These are phyloP conservation scores for Melanogrammus aeglefinus DNA, from an alignment of 2,797 vertebrate species.

Conservation along the genomic window DNA sequence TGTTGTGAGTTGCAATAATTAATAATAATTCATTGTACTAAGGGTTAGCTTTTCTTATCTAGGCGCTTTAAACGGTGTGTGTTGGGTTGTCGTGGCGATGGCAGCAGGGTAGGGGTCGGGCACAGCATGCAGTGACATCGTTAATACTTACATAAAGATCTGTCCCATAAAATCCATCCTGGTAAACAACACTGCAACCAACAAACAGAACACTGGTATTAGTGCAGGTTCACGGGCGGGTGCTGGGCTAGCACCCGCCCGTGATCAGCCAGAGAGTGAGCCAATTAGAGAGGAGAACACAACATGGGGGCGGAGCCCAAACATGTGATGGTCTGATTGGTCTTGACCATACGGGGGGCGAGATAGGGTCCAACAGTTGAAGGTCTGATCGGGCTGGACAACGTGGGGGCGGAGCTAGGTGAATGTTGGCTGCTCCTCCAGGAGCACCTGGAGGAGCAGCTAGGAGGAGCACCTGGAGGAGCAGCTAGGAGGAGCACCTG, in stretches of 20 bases:
- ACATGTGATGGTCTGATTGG: too few relatives aligned
- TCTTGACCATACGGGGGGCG: too few relatives aligned
- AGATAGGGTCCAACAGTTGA: too few relatives aligned
- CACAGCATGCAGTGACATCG: conserved; percentile 57
- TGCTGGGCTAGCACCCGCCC: conserved; percentile 55
- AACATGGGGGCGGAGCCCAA: too few relatives aligned
- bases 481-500: too few relatives aligned
- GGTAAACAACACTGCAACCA: conserved; percentile 94
- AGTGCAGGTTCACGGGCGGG: conserved; percentile 83
- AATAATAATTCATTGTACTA: too few relatives aligned
- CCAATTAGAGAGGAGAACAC: conserved; percentile 37
- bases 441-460: too few relatives aligned
- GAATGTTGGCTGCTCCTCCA: background rate
- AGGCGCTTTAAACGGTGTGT: too few relatives aligned
- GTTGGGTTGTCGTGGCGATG: background rate
- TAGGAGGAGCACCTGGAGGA: too few relatives aligned
- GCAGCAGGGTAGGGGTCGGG: conserved; percentile 20
- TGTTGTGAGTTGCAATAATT: background rate
- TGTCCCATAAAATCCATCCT: conserved; percentile 99
- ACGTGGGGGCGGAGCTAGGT: conserved; percentile 15
- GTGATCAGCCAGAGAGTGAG: conserved; percentile 64
- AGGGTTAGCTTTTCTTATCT: too few relatives aligned
- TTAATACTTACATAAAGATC: conserved; percentile 98
- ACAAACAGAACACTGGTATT: conserved; percentile 58
- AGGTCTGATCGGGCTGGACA: too few relatives aligned